Evolutionary conservation across 2,113 vertebrate genomes (phyloP).

Genomic region (Tiliqua scincoides): DNA sequence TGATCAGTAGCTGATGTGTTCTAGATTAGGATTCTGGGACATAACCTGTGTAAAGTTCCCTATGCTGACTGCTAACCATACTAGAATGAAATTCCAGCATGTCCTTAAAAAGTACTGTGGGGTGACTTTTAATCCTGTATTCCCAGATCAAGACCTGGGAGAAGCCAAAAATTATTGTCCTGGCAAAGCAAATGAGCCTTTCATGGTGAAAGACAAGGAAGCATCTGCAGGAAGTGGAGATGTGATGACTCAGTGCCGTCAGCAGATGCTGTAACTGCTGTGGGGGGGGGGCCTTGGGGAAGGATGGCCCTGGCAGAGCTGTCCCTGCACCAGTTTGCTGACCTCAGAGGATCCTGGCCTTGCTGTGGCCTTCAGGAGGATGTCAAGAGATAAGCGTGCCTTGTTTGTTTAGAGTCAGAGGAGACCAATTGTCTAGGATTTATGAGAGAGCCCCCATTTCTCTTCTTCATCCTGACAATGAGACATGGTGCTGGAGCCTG

Average conservation of each 20-base stretch:
- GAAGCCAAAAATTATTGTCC: neutral
- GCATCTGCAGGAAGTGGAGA: no score
- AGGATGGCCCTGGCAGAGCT: neutral
- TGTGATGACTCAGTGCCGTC: no score
- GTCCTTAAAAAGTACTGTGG: fast-evolving
- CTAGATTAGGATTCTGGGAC: no score
- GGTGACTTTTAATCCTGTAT: neutral
- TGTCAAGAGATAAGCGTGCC: neutral
- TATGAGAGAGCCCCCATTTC: neutral
- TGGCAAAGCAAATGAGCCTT: neutral
- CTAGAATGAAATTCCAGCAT: neutral
- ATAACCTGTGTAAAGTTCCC: no score
- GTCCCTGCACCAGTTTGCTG: neutral
- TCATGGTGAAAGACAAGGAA: neutral
- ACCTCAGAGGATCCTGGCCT: neutral
- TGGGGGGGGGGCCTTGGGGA: neutral
- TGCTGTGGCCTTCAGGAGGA: neutral
- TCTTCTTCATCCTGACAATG: neutral
- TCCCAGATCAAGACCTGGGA: no score
- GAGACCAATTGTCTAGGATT: neutral
- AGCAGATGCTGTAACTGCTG: neutral
- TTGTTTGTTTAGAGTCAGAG: neutral
- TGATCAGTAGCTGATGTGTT: no score
- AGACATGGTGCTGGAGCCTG: neutral
- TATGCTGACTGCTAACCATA: no score